A percentile compares a stretch with the other conserved stretches of the same genome.
phyloP scores from a whole-genome alignment of 2,113 vertebrate genomes.

The Talpa occidentalis region DNA sequence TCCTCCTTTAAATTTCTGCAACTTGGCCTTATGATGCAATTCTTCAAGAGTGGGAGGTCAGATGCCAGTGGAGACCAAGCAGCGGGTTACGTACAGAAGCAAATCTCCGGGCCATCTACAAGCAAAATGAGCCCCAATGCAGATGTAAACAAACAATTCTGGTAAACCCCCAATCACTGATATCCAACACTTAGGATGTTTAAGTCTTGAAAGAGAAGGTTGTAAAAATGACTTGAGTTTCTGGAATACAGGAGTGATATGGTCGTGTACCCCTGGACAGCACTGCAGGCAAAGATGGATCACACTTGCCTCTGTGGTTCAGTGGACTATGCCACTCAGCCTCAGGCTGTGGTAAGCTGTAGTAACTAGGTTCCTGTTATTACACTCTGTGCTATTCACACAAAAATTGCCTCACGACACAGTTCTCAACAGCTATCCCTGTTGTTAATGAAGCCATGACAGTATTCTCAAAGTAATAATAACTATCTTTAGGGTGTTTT shows the following conservation, averaged over 20 bases:
- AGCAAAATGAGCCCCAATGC: neutral
- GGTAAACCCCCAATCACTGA: neutral
- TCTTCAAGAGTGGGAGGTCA: neutral
- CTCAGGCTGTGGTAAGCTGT: too few species aligned
- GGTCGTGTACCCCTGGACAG: too few species aligned
- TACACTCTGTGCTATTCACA: too few species aligned
- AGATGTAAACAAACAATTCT: neutral
- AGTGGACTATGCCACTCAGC: too few species aligned
- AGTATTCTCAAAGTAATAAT: neutral
- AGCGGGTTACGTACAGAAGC: neutral
- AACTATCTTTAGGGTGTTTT: neutral
- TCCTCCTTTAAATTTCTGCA: neutral
- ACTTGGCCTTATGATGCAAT: neutral
- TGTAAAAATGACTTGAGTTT: neutral
- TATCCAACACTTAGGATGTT: fast-evolving
- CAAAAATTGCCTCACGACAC: too few species aligned
- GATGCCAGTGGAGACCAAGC: neutral
- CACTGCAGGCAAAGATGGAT: too few species aligned
- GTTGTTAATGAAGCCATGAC: too few species aligned
- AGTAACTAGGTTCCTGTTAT: too few species aligned
- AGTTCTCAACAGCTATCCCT: too few species aligned
- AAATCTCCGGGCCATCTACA: neutral
- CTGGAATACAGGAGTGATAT: neutral
- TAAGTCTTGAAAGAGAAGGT: neutral
- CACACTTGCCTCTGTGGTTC: too few species aligned